phyloP scores from a whole-genome alignment of 2,797 vertebrate genomes.

The Ptychadena robeensis region DNA sequence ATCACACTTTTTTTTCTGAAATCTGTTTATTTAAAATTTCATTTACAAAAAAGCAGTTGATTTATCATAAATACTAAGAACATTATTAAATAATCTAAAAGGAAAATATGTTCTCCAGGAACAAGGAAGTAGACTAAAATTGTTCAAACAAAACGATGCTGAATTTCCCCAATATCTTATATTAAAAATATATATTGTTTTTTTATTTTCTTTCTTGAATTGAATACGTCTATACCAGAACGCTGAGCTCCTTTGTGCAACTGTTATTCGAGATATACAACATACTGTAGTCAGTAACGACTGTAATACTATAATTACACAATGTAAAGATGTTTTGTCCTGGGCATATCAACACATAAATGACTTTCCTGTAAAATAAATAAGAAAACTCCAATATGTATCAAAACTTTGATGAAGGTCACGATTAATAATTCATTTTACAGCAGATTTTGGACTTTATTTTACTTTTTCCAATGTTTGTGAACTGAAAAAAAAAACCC shows the following conservation, averaged over 20 bases:
- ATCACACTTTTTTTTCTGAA: not conserved
- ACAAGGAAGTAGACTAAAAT: slow-evolving; percentile 19
- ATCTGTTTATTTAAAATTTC: not conserved
- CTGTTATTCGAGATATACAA: not conserved
- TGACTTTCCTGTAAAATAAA: slow-evolving; percentile 68
- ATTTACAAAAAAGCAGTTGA: not conserved
- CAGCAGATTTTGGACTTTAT: not conserved
- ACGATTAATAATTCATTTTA: slow-evolving; percentile 47
- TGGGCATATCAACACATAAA: not conserved
- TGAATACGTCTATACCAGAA: not conserved
- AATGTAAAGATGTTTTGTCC: not conserved
- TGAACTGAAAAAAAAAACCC: not conserved
- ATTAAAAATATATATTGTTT: slow-evolving; percentile 40
- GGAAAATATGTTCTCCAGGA: slow-evolving; percentile 43
- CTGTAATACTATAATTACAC: not conserved
- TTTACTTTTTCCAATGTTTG: not conserved
- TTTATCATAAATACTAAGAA: slow-evolving; percentile 33
- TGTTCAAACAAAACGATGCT: slow-evolving; percentile 16
- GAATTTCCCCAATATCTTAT: slow-evolving; percentile 12
- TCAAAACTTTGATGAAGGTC: slow-evolving; percentile 63
- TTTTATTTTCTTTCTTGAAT: not conserved
- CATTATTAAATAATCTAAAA: slow-evolving; percentile 27
- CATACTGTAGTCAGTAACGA: not conserved
- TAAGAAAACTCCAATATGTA: slow-evolving; percentile 69
- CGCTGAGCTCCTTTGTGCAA: not conserved